Percentiles rank a stretch among this genome's conserved stretches.
Conservation (phyloP, 2,797 vertebrate species). For the Sebastes elongatus region DNA sequence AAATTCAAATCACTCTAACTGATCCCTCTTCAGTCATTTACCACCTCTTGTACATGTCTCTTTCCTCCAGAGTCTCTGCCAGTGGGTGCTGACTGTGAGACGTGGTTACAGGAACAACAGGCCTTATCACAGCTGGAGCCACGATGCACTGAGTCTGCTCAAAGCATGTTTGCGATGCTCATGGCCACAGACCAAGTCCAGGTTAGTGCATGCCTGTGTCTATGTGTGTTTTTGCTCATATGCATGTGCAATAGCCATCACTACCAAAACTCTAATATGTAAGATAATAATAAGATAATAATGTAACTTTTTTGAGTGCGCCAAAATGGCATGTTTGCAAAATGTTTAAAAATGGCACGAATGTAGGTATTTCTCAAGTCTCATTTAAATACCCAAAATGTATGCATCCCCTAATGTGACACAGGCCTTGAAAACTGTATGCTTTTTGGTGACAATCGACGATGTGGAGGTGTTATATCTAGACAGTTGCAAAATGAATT, state of each 20-base stretch:
- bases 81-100: slow-evolving; percentile 91
- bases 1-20: not conserved
- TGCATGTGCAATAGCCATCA: not conserved
- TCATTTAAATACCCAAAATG: not conserved
- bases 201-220: slow-evolving; percentile 26
- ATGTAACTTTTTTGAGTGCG: not conserved
- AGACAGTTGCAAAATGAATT: not conserved
- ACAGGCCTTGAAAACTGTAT: not conserved
- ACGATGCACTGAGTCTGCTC: slow-evolving; percentile 87
- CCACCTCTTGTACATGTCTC: not conserved
- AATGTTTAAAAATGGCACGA: not conserved
- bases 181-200: slow-evolving; percentile 84
- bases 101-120: slow-evolving; percentile 90
- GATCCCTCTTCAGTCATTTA: not conserved
- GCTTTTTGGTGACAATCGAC: not conserved
- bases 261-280: not conserved
- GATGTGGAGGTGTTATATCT: not conserved
- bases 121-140: slow-evolving; percentile 93
- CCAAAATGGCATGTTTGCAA: not conserved
- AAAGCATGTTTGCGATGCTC: slow-evolving; percentile 92
- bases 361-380: not conserved
- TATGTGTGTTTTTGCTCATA: not conserved
- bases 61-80: slow-evolving; percentile 85
- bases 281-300: not conserved
- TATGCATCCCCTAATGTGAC: not conserved